Evolutionary conservation across 2,888 invertebrate genomes (phyloP).

Genomic region (Spisula subtruncata): DNA sequence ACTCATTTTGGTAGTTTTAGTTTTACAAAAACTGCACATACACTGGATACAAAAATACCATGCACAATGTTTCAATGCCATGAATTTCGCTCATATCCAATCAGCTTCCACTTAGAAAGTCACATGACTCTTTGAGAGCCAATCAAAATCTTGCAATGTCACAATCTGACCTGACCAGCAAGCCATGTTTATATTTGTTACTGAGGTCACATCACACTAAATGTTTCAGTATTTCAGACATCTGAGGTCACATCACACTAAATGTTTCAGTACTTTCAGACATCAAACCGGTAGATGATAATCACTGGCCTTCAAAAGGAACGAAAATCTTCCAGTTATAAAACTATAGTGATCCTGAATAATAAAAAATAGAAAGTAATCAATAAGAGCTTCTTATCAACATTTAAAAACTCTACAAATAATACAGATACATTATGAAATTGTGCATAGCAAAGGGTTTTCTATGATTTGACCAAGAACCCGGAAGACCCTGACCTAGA

Average conservation of each 20-base stretch:
- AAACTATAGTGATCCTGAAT: neutral
- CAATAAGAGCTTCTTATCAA: too few species aligned
- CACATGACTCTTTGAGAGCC: constrained; percentile 37
- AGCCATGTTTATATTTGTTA: constrained; percentile 9
- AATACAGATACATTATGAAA: too few species aligned
- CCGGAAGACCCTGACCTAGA: too few species aligned
- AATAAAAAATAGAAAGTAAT: too few species aligned
- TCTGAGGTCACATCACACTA: neutral
- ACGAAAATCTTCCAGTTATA: constrained; percentile 13
- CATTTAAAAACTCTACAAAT: too few species aligned
- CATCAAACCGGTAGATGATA: neutral
- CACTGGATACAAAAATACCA: constrained; percentile 23
- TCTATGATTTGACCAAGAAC: too few species aligned
- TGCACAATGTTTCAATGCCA: neutral
- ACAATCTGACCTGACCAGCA: constrained; percentile 27
- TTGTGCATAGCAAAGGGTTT: too few species aligned
- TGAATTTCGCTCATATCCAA: constrained; percentile 1
- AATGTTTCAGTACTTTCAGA: too few species aligned
- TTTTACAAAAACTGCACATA: constrained; percentile 11
- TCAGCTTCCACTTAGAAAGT: neutral
- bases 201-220: neutral
- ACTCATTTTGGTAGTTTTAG: constrained; percentile 5
- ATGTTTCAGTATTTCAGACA: too few species aligned
- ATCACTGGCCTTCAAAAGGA: constrained; percentile 28
- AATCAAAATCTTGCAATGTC: constrained; percentile 20